Evolutionary conservation across 2,888 invertebrate species (phyloP).

Genomic region (Xestia rhomboidea): DNA sequence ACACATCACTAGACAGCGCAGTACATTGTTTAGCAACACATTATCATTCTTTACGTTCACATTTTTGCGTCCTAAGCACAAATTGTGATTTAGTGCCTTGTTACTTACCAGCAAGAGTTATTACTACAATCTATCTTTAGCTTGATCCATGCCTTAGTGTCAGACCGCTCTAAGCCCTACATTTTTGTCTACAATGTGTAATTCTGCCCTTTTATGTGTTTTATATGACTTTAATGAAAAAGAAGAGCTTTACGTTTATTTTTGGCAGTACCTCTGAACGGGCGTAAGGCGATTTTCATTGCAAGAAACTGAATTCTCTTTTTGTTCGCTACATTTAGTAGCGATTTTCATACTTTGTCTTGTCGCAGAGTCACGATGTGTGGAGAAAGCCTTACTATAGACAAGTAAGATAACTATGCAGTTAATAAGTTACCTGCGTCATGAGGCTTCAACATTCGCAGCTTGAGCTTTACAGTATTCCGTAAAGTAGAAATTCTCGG

Average conservation of each 20-base stretch:
- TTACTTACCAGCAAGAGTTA: constrained; percentile 39
- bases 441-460: background rate
- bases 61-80: constrained; percentile 25
- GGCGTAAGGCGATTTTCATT: background rate
- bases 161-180: constrained; percentile 15
- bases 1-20: background rate
- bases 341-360: background rate
- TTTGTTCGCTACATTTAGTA: too few relatives aligned
- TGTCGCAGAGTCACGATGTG: background rate
- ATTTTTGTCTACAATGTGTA: constrained; percentile 30
- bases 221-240: constrained; percentile 18
- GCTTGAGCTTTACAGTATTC: background rate
- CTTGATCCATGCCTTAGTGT: constrained; percentile 37
- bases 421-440: constrained; percentile 4
- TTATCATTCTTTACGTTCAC: background rate
- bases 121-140: constrained; percentile 43
- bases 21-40: constrained; percentile 19
- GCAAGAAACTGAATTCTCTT: background rate
- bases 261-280: background rate
- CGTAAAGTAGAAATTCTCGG: constrained; percentile 9
- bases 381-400: background rate
- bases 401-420: constrained; percentile 14
- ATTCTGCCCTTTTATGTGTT: constrained; percentile 19
- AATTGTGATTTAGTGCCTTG: constrained; percentile 41
- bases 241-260: background rate